Conservation (phyloP, 2,888 invertebrate species). For the Chymomyza caudatula region DNA sequence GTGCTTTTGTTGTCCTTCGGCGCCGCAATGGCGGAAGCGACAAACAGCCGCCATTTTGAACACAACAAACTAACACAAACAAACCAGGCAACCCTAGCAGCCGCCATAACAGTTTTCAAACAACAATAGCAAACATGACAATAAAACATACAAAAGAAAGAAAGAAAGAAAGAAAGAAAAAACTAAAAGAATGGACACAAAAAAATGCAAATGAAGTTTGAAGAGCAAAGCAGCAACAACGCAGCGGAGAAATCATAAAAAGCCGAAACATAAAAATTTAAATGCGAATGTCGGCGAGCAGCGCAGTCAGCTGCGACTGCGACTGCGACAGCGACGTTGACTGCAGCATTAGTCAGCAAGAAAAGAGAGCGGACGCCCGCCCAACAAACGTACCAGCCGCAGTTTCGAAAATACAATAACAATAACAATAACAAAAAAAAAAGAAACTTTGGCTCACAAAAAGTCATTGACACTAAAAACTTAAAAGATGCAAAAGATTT, state of each 20-base stretch:
- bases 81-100: background rate
- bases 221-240: slow-evolving; percentile 12
- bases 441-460: slow-evolving; percentile 41
- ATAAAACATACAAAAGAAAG: background rate
- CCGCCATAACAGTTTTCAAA: slow-evolving; percentile 1
- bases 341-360: slow-evolving; percentile 1
- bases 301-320: background rate
- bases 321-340: background rate
- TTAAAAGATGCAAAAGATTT: background rate
- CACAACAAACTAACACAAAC: background rate
- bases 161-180: background rate
- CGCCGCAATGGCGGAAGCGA: background rate
- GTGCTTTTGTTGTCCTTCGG: background rate
- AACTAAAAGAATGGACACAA: background rate
- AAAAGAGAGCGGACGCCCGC: background rate
- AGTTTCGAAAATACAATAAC: slow-evolving; percentile 8
- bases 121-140: background rate
- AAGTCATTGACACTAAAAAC: slow-evolving; percentile 5
- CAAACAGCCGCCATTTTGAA: background rate
- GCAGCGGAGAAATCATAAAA: slow-evolving; percentile 42
- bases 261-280: slow-evolving; percentile 6
- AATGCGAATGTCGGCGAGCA: background rate
- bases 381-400: slow-evolving; percentile 39
- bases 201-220: slow-evolving; percentile 43
- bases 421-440: slow-evolving; percentile 24